Conservation (phyloP, 2,113 vertebrate species). For the Silurus meridionalis region DNA sequence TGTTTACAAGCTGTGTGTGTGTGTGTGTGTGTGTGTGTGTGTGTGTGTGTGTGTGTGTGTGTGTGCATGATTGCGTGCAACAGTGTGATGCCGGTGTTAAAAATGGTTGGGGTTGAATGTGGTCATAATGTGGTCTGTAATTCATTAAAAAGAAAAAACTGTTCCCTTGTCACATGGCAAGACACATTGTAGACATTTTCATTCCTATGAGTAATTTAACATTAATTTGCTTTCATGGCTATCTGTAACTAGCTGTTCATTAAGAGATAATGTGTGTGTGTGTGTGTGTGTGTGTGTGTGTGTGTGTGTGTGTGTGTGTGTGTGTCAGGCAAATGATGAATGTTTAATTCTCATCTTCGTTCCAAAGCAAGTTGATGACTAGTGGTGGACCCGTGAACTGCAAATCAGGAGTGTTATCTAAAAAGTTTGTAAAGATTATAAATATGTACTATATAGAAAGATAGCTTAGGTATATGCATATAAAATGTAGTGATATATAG, state of each 20-base stretch:
- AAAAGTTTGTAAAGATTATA: not conserved
- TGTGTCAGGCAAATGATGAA: constrained; percentile 1
- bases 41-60: constrained; percentile 23
- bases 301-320: constrained; percentile 27
- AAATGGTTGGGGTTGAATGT: constrained; percentile 8
- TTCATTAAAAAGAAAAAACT: constrained; percentile 45
- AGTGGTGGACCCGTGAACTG: constrained; percentile 58
- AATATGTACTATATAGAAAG: not conserved
- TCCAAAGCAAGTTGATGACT: constrained; percentile 56
- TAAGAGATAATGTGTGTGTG: constrained; percentile 7
- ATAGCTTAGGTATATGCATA: not conserved
- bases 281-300: constrained; percentile 9
- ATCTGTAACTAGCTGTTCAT: constrained; percentile 23
- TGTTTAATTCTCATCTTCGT: constrained; percentile 2
- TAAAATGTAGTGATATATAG: not conserved
- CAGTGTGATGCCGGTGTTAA: constrained; percentile 42
- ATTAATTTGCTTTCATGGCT: constrained; percentile 31
- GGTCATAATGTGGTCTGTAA: constrained; percentile 21
- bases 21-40: constrained; percentile 12
- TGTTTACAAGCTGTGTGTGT: constrained; percentile 56
- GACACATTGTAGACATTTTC: constrained; percentile 37
- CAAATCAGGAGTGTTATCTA: not conserved
- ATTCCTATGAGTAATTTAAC: constrained; percentile 45
- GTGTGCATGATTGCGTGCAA: constrained; percentile 37
- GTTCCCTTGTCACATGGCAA: constrained; percentile 30